phyloP scores from a whole-genome alignment of 2,113 vertebrate genomes.

The Aleadryas rufinucha region DNA sequence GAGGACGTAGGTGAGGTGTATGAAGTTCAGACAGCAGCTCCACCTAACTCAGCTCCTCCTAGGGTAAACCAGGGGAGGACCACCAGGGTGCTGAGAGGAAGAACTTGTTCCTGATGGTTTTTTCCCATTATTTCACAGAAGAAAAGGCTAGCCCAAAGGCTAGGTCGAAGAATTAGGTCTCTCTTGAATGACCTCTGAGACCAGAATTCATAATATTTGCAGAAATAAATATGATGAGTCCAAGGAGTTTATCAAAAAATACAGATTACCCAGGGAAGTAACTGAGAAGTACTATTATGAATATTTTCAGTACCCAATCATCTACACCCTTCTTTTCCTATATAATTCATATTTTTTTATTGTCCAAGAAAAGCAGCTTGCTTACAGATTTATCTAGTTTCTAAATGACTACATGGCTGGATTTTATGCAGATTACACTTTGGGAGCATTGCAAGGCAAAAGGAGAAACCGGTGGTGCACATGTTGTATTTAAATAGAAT shows the following conservation, averaged over 20 bases:
- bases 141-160: not conserved
- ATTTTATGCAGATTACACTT: not conserved
- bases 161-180: not conserved
- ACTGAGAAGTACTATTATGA: not conserved
- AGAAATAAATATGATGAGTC: not conserved
- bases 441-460: not conserved
- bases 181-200: not conserved
- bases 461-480: not conserved
- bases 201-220: not conserved
- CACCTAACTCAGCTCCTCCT: not conserved
- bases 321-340: not conserved
- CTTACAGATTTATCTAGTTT: not conserved
- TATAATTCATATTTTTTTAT: not conserved
- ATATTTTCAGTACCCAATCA: not conserved
- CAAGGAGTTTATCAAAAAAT: not conserved
- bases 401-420: not conserved
- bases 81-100: fast-evolving
- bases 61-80: not conserved
- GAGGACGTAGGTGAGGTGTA: fast-evolving
- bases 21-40: not conserved
- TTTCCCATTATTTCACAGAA: not conserved
- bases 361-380: not conserved
- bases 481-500: not conserved
- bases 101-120: not conserved
- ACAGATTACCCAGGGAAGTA: not conserved